These are phyloP conservation scores for Crypturellus tataupa DNA, from an alignment of 2,797 vertebrate species.

Conservation along the genomic window DNA sequence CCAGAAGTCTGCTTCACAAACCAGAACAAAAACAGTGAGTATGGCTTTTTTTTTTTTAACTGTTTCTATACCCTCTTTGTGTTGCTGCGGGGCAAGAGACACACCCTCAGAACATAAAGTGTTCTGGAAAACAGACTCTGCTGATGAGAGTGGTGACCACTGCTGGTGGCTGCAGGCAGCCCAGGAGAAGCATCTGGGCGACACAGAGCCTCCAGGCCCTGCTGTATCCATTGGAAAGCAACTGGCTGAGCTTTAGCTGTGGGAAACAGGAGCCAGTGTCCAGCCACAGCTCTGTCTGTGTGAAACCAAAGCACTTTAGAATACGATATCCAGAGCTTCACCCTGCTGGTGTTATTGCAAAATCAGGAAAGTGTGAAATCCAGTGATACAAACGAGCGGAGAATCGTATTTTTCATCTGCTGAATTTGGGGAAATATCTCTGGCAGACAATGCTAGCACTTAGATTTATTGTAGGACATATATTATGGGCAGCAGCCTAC, in stretches of 20 bases:
- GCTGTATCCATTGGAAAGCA: background rate
- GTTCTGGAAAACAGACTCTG: background rate
- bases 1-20: background rate
- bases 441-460: background rate
- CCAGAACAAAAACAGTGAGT: background rate
- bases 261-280: background rate
- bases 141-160: background rate
- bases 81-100: background rate
- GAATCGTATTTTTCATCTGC: background rate
- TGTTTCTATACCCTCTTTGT: background rate
- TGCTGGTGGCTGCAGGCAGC: background rate
- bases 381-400: background rate
- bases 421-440: background rate
- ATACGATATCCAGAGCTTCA: background rate
- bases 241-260: background rate
- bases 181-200: background rate
- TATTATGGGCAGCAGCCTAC: background rate
- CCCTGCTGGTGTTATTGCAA: background rate
- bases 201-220: background rate
- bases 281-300: background rate
- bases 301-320: background rate
- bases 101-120: background rate
- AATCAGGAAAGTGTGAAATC: background rate
- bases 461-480: background rate
- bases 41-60: background rate